These are phyloP conservation scores for Spermophilus dauricus DNA, from an alignment of 2,113 vertebrate genomes.

Conservation along the genomic window DNA sequence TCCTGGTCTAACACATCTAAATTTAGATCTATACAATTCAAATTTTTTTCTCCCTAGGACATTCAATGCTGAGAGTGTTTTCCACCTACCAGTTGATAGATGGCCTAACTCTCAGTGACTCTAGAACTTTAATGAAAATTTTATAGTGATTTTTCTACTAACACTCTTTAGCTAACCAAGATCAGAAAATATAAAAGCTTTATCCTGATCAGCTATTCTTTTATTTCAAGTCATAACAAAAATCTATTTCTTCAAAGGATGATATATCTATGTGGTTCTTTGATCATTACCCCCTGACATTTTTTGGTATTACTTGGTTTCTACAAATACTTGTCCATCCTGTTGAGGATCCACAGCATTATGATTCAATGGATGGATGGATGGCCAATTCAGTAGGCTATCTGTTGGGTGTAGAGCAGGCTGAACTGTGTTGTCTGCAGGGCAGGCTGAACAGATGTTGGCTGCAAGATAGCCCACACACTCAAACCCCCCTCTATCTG, in stretches of 20 bases:
- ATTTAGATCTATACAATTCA: conserved; percentile 44
- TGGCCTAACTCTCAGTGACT: neutral
- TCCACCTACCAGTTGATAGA: neutral
- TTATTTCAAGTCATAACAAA: neutral
- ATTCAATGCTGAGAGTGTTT: conserved; percentile 18
- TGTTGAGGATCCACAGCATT: neutral
- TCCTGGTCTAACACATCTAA: neutral
- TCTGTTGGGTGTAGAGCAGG: no score
- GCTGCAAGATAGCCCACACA: no score
- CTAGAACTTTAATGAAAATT: neutral
- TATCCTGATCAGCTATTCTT: neutral
- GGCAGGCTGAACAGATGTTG: no score
- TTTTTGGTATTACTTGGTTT: conserved; percentile 4
- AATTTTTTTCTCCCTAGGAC: neutral
- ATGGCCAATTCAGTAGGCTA: neutral
- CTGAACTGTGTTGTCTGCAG: no score
- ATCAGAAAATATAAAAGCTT: neutral
- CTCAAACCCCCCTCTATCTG: no score
- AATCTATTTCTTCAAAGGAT: neutral
- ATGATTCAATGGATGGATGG: neutral
- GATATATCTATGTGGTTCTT: neutral
- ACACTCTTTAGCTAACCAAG: neutral
- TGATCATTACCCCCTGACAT: neutral
- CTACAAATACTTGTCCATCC: neutral
- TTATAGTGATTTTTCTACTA: neutral